Evolutionary conservation across 2,797 vertebrate genomes (phyloP), one percentile per base, ranked within the genome.

Genomic region (Pithecia hirsuta): DNA sequence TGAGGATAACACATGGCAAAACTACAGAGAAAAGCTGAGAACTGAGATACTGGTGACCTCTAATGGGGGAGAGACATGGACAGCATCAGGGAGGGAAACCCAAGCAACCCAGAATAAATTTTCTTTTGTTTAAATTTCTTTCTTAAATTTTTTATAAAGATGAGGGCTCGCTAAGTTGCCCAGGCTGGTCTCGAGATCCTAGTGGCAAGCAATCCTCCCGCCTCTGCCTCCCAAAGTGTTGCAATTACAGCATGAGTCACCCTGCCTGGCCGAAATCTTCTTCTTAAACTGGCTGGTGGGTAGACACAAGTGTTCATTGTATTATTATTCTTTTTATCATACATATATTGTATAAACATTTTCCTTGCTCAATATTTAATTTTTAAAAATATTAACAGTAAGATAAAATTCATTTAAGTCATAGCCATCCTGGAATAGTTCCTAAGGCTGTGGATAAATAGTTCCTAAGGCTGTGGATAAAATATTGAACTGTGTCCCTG

Each of bases 401-500:
- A 86, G 75, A 78, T 88, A 39, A 93, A 86, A 30, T 76, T 39
- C 64, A 89, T 36, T 89, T 90, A 81, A 95, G 59, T 57, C 22
- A 9, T 22, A 64, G 13, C 13, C 67, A 85, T 41, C n/a, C 36
- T 79, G 14, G 28, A 89, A 70, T 52, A 78, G 55, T 5, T 76
- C 30, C 41, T 59, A 78, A 67, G 44, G 7, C 22, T n/a, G 44
- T 28, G 22, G 36, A n/a, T 7, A 70, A 75, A 80, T 52, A 78
- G 55, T 5, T 76, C 30, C 41, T 59, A 78, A 67, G 44, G 7
- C 22, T n/a, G 44, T 28, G 22, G 36, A n/a, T 7, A 70, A 75
- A 80, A 55, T 15, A 15, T 1, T 8, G 22, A 81, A 48, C 41
- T 36, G 7, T 5, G 0, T 72, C 64, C 61, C 46, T 39, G 12